phyloP scores from a whole-genome alignment of 2,888 invertebrate species.

The Macrophya alboannulata region DNA sequence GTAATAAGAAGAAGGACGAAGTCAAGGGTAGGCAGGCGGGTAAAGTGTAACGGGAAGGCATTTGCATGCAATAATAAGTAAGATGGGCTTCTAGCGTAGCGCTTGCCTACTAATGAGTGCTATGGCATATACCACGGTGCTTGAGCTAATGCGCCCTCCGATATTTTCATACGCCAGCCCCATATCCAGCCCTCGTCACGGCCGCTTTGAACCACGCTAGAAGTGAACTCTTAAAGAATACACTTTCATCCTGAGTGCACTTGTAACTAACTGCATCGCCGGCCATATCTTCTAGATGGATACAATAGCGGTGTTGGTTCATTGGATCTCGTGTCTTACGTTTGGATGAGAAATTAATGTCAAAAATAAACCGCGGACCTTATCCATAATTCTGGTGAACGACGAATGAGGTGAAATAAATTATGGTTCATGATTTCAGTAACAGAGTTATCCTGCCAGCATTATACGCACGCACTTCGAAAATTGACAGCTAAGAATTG shows the following conservation, averaged over 20 bases:
- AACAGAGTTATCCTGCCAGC: not conserved
- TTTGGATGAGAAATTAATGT: not conserved
- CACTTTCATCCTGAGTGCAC: constrained; percentile 44
- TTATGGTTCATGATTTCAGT: not conserved
- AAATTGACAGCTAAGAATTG: not conserved
- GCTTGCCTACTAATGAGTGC: constrained; percentile 51
- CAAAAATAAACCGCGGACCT: not conserved
- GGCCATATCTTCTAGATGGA: constrained; percentile 14
- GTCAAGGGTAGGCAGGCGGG: not conserved
- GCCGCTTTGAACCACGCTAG: constrained; percentile 39
- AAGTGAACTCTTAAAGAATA: constrained; percentile 52
- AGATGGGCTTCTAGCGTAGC: constrained; percentile 27
- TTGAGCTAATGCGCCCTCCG: constrained; percentile 49
- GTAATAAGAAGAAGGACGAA: not conserved
- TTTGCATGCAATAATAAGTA: constrained; percentile 54
- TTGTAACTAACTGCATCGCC: constrained; percentile 28
- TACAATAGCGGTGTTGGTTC: not conserved
- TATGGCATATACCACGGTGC: constrained; percentile 23
- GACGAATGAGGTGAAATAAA: not conserved
- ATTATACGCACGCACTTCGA: not conserved
- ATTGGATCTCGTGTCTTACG: not conserved
- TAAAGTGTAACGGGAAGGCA: not conserved
- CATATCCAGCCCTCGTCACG: constrained; percentile 34
- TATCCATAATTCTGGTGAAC: not conserved
- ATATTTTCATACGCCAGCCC: constrained; percentile 46